Percentiles rank a stretch among this genome's conserved stretches.
Conservation (phyloP, 2,113 vertebrate genomes). For the Chiloscyllium plagiosum region DNA sequence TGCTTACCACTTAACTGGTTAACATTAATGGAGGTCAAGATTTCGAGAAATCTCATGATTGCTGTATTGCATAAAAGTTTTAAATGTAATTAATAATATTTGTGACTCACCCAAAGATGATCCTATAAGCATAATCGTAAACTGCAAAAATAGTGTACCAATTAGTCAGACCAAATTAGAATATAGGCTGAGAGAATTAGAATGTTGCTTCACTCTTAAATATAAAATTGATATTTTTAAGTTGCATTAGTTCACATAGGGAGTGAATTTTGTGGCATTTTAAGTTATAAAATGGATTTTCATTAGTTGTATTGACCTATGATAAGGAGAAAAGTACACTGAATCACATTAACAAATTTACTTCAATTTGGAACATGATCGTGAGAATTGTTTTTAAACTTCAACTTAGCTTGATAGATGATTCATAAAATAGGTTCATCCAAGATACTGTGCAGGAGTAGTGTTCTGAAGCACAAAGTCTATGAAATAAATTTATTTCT, state of each 20-base stretch:
- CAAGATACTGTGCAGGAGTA: background rate
- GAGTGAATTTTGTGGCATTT: background rate
- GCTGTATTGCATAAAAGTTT: background rate
- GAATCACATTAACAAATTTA: background rate
- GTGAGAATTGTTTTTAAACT: background rate
- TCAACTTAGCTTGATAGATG: background rate
- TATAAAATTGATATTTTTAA: background rate
- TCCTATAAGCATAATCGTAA: background rate
- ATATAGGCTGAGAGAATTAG: background rate
- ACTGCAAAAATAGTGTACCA: background rate
- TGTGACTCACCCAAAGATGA: background rate
- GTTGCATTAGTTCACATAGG: background rate
- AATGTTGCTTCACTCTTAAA: background rate
- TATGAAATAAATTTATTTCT: background rate
- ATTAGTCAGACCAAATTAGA: background rate
- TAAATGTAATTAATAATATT: background rate
- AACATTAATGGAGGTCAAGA: background rate
- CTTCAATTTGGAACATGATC: background rate
- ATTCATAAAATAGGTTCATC: background rate
- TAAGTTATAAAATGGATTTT: background rate
- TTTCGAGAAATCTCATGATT: background rate
- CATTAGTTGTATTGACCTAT: background rate
- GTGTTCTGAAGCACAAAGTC: background rate
- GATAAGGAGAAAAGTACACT: background rate
- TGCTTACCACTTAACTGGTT: background rate